Percentiles rank a stretch among this genome's conserved stretches.
Evolutionary conservation across 2,888 invertebrate genomes (phyloP).

Genomic region (Apodemia zela): DNA sequence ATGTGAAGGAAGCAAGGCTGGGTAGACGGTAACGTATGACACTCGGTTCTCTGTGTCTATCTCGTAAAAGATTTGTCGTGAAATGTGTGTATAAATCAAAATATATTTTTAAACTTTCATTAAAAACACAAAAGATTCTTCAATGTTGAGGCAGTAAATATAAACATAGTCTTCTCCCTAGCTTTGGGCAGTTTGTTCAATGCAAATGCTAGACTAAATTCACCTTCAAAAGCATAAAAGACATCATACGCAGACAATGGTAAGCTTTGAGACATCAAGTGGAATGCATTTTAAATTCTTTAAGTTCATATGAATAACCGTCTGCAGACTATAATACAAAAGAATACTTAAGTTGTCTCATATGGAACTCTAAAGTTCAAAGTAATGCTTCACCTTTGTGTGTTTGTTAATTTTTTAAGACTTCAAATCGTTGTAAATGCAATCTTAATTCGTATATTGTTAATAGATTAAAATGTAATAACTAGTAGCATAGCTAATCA

Average conservation of each 20-base stretch:
- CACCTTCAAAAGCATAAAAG: not conserved
- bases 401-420: not conserved
- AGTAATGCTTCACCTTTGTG: not conserved
- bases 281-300: slow-evolving; percentile 32
- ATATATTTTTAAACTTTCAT: not conserved
- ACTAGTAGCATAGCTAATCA: no score
- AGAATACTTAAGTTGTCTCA: slow-evolving; percentile 6
- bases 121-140: not conserved
- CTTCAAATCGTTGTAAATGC: not conserved
- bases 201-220: slow-evolving; percentile 24
- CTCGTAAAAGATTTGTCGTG: no score
- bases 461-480: no score
- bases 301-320: slow-evolving; percentile 19
- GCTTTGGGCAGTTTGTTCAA: slow-evolving; percentile 30
- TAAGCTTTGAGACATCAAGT: slow-evolving; percentile 29
- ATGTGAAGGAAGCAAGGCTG: no score
- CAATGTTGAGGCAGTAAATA: not conserved
- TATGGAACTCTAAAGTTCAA: not conserved
- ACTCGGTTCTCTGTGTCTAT: no score
- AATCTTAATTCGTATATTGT: no score
- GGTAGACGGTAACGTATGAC: no score
- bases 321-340: not conserved
- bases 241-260: slow-evolving; percentile 25
- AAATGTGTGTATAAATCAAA: no score
- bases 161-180: slow-evolving; percentile 12